Base-by-base conservation (phyloP, 2,797 vertebrate species). In the Gallinago stenura region DNA sequence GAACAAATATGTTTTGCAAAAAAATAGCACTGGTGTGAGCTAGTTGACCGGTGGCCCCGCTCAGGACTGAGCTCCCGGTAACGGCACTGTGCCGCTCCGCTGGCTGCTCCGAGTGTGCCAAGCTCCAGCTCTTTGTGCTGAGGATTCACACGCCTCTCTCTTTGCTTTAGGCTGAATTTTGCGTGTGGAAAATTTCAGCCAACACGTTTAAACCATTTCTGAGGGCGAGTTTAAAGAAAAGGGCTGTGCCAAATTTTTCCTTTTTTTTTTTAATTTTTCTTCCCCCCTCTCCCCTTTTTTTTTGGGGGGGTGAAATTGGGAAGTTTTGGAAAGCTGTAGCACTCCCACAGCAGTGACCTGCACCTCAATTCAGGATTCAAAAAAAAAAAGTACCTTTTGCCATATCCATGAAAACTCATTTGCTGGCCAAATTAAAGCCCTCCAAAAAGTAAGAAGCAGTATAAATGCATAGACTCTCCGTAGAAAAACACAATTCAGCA, bases 201-300 rank as follows among this genome's bases (percentile, higher is more conserved):
- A 1, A 83, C 56, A 80, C 1, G 3, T 85, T 92, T 80, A 89
- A 87, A 64, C 71, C 68, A 48, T 75, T 91, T 91, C 51, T 15
- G 26, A 82, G 62, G 83, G n/a, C 0, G 1, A 89, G 30, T 69
- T 82, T 76, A 79, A 82, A 39, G 62, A 82, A 92, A 72, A 83
- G 7, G 15, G 43, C 46, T 39, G 19, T 70, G 78, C 43, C 89
- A 93, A 60, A 11, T 48, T 57, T 16, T 43, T 65, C 6, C 8
- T 16, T 31, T 31, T 35, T 14, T 64, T 12, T 22, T 43, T 41
- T 35, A 37, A 30, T 7, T 12, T 15, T 21, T 25, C 25, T 6
- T 0, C 0, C 7, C 7, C 7, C 2, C 1, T 2, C 1, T 1
- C 5, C 18, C 4, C 9, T 4, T 4, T 61, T 15, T 53, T 37